Percentiles rank a stretch among this genome's conserved stretches.
These are phyloP conservation scores for Taxidea taxus DNA, from an alignment of 2,113 vertebrate genomes.

Conservation along the genomic window DNA sequence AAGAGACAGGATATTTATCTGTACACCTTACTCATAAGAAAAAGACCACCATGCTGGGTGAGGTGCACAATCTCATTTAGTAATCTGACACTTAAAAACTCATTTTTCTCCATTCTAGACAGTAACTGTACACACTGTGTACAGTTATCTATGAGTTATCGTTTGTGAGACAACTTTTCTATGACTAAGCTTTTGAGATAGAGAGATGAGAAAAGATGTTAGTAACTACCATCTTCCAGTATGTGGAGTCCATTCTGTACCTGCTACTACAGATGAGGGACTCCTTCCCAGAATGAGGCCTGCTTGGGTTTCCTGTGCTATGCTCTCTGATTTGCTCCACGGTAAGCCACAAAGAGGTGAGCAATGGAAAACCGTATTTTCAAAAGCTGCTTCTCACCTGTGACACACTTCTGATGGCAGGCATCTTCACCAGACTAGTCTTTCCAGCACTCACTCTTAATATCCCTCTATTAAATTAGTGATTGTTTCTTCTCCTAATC, in stretches of 20 bases:
- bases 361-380: conserved; percentile 27
- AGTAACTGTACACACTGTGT: not conserved
- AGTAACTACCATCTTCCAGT: not conserved
- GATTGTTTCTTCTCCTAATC: conserved; percentile 2
- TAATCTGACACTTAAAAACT: not conserved
- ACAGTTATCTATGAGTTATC: not conserved
- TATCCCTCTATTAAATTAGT: not conserved
- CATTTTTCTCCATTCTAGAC: not conserved
- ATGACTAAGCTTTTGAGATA: conserved; percentile 16
- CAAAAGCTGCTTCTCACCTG: not conserved
- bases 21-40: not conserved
- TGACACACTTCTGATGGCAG: not conserved
- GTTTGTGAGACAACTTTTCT: not conserved
- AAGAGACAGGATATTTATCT: conserved; percentile 25
- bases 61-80: not conserved
- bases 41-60: not conserved
- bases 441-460: not conserved
- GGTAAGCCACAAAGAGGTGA: not conserved
- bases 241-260: not conserved
- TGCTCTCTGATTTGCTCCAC: not conserved
- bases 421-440: not conserved
- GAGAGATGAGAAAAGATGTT: not conserved
- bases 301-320: not conserved
- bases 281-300: not conserved
- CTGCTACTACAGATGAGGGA: not conserved